phyloP scores from a whole-genome alignment of 1,140 invertebrate genomes.

The Drosophila nasuta region DNA sequence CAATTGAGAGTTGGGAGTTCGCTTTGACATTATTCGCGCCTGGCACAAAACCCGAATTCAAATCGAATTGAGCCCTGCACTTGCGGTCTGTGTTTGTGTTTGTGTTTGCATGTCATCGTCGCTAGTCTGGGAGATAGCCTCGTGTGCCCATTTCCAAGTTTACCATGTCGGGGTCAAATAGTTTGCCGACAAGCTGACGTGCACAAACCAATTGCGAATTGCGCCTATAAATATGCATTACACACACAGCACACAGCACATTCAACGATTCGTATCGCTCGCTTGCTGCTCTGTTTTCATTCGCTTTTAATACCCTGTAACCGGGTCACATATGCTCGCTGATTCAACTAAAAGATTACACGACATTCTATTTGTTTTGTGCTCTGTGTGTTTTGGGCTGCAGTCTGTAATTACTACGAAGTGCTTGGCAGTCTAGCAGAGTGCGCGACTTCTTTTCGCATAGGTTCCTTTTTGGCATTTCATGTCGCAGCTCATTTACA shows the following conservation, averaged over 20 bases:
- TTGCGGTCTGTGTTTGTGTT: neutral
- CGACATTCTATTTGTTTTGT: neutral
- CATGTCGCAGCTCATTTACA: slow-evolving; percentile 69
- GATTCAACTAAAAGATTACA: neutral
- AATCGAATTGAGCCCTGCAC: slow-evolving; percentile 9
- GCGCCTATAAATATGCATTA: slow-evolving; percentile 63
- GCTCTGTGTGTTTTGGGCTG: no score
- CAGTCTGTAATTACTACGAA: neutral
- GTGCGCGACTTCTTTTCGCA: neutral
- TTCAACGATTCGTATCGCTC: slow-evolving; percentile 40
- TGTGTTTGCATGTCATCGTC: slow-evolving; percentile 43
- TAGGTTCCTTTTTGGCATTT: slow-evolving; percentile 38
- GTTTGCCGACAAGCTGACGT: slow-evolving; percentile 66
- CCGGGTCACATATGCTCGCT: neutral
- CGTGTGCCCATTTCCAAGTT: slow-evolving; percentile 79
- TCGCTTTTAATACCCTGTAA: slow-evolving; percentile 16
- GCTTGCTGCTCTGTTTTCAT: neutral
- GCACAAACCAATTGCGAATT: slow-evolving; percentile 68
- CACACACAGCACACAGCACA: neutral
- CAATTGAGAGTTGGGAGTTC: slow-evolving; percentile 23
- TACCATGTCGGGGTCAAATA: slow-evolving; percentile 81
- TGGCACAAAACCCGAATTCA: slow-evolving; percentile 40
- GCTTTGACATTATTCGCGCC: slow-evolving; percentile 30
- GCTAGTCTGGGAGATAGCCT: slow-evolving; percentile 55
- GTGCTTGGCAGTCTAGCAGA: slow-evolving; percentile 1